Evolutionary conservation across 2,113 vertebrate genomes (phyloP), one percentile per base, ranked within the genome.

Genomic region (Bombycilla garrulus): DNA sequence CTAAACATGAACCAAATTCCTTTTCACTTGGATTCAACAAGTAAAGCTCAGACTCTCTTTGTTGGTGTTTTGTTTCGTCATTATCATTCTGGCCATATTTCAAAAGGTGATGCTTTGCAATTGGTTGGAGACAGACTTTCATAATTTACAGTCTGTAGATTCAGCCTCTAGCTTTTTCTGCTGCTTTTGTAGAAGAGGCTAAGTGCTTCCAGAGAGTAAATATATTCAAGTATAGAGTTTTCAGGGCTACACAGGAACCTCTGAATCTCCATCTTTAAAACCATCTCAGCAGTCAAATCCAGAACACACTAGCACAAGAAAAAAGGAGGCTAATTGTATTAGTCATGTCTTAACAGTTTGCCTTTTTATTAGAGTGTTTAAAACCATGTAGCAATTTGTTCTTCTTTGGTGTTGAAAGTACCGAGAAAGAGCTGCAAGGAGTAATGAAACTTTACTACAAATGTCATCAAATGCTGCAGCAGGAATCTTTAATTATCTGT

Each of bases 21-120:
- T 95, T 94, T 96, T 95, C 95, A 96, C 85, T 95, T 88, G 69
- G 48, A 93, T 88, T 78, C 89, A 92, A 76, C 44, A 91, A 48
- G 74, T 94, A 92, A 88, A 93, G 50, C 86, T 91, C 90, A 31
- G 62, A 86, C 67, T 86, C 45, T 86, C 90, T 88, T 80, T 88
- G 72, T 51, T 71, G 60, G 60, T 81, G 60, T 74, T 96, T 92
- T 86, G 69, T 92, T 94, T 92, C 60, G 20, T 70, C 78, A 92
- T 94, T 88, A 93, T 86, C 9, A 81, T 81, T 93, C 92, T 94
- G 91, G 84, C 47, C 36, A 81, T 2, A 5, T 89, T 96, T 95
- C 95, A 96, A 95, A 84, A 94, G 5, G 29, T 33, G 44, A 58
- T 74, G 92, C 72, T 83, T 94, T 78, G 66, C 70, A 83, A 81